Base-by-base conservation (phyloP, 2,113 vertebrate genomes). In the Callipepla squamata region DNA sequence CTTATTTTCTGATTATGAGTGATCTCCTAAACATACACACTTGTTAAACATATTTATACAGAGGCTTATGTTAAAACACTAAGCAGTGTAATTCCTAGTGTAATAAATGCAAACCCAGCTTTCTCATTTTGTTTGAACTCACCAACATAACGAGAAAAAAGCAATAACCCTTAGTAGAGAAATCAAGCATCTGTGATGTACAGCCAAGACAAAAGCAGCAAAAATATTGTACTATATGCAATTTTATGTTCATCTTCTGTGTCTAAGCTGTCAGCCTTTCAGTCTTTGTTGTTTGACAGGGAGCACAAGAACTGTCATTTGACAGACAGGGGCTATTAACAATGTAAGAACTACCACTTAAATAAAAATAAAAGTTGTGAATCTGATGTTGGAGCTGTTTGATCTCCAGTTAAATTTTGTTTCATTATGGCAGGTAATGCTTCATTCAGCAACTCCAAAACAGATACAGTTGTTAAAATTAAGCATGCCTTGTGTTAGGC, bases 331-430 rank as follows among this genome's bases (percentile, higher is more conserved):
- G 74, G 42, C 66, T 73, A 75, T 61, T 92, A 92, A 51, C 87
- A 94, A 40, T 59, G 90, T 83, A 94, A 81, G 58, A 81, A 65
- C 28, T 70, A 89, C 38, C n/a, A 80, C 59, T 93, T 95, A 90
- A 90, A 84, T 77, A 72, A 93, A 93, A 90, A 82, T 53, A 73
- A 87, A 44, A 84, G 38, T 67, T 75, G 13, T 70, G 85, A 90
- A 93, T 80, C 32, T 88, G 53, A 50, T 25, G 28, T 61, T 92
- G 21, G 65, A 91, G 44, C 61, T 87, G 13, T 83, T 34, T 44
- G 28, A 63, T 81, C 58, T 74, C 28, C 36, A 22, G 42, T 23
- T 74, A 75, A 58, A 20, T 69, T 92, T 66, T 77, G 44, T 16
- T 79, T 79, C 34, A 36, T 17, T 77, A 12, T 45, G 22, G 28